A percentile compares a stretch with the other conserved stretches of the same genome.
Evolutionary conservation across 2,888 invertebrate species (phyloP).

Genomic region (Leucophenga maculata): DNA sequence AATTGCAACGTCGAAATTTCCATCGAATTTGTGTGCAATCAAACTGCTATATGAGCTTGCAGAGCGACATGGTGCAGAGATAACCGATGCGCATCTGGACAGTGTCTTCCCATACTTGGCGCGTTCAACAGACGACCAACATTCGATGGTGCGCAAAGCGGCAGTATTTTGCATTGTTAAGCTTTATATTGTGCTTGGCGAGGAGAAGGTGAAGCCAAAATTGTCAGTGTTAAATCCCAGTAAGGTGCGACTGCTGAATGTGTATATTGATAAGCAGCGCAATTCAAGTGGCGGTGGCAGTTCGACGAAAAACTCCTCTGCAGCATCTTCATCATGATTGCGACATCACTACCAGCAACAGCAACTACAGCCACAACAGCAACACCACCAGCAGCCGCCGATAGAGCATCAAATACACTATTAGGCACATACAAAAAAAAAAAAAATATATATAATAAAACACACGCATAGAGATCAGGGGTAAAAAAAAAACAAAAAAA

Average conservation of each 20-base stretch:
- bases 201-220: conserved; percentile 86
- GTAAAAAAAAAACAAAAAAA: background rate
- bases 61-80: conserved; percentile 81
- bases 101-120: conserved; percentile 91
- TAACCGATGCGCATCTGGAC: conserved; percentile 82
- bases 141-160: conserved; percentile 94
- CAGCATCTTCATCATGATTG: conserved; percentile 69
- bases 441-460: conserved; percentile 43
- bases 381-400: conserved; percentile 33
- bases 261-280: conserved; percentile 67
- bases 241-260: conserved; percentile 75
- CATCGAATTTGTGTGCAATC: conserved; percentile 91
- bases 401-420: conserved; percentile 10
- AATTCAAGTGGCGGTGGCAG: conserved; percentile 59
- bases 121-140: conserved; percentile 91
- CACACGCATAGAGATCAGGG: conserved; percentile 4
- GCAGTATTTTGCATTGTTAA: conserved; percentile 98
- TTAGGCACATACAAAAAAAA: conserved; percentile 36
- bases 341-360: conserved; percentile 33
- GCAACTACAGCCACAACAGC: conserved; percentile 24
- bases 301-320: conserved; percentile 68
- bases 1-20: conserved; percentile 89
- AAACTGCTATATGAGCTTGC: conserved; percentile 91
- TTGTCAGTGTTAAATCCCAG: conserved; percentile 87
- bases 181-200: conserved; percentile 90